Conservation (phyloP, 1,140 invertebrate species). For the Nephotettix cincticeps region DNA sequence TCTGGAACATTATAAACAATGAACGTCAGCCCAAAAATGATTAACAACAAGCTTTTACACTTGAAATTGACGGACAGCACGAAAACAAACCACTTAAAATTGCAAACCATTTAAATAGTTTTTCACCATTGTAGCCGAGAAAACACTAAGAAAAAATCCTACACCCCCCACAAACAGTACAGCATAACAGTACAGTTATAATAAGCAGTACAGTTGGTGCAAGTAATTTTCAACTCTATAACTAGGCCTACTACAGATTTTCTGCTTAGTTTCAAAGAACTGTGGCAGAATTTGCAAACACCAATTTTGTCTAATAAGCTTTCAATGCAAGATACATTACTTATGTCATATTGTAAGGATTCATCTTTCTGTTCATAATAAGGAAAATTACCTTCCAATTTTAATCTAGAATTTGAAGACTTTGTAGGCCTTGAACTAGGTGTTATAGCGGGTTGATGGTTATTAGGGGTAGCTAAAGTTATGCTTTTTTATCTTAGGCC, state of each 20-base stretch:
- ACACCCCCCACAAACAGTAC: no score
- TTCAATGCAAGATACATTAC: not conserved
- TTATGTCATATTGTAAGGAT: constrained; percentile 1
- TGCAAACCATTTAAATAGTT: no score
- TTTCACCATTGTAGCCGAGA: no score
- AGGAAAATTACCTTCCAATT: constrained; percentile 4
- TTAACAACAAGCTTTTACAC: no score
- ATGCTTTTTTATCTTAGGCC: not conserved
- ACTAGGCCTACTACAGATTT: constrained; percentile 4
- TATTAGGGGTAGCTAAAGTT: constrained; percentile 1
- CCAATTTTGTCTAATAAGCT: not conserved
- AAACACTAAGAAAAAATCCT: no score
- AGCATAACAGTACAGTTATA: not conserved
- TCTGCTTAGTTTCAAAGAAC: not conserved
- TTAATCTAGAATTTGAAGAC: constrained; percentile 2
- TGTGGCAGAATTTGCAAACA: constrained; percentile 6
- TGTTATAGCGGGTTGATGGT: not conserved
- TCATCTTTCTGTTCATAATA: constrained; percentile 18
- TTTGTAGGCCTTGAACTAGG: not conserved
- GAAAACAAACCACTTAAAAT: no score
- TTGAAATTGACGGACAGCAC: no score
- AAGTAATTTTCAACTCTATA: constrained; percentile 10
- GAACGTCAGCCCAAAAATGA: no score
- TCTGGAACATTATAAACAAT: no score
- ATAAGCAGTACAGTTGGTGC: constrained; percentile 8